phyloP scores from a whole-genome alignment of 2,797 vertebrate species.

The Anas georgica region DNA sequence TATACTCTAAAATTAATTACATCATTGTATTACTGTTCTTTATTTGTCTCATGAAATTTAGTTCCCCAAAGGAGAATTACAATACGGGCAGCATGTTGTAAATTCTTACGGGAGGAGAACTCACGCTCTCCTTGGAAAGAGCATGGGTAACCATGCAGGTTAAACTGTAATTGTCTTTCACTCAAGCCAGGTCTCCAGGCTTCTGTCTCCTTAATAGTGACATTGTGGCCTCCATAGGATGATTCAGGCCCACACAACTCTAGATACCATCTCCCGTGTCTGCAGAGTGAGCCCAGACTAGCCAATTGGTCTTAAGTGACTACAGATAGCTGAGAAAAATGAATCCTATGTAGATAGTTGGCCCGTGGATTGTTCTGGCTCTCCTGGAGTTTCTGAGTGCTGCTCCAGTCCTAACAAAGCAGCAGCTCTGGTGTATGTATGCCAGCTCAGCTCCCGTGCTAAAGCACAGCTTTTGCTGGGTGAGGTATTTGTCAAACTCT shows the following conservation, averaged over 20 bases:
- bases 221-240: background rate
- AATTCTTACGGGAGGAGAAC: background rate
- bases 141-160: background rate
- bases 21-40: background rate
- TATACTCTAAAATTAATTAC: background rate
- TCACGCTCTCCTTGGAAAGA: background rate
- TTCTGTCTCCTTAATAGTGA: background rate
- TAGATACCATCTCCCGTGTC: background rate
- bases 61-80: background rate
- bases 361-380: background rate
- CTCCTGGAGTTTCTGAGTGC: background rate
- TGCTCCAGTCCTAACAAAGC: background rate
- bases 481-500: background rate
- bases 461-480: background rate
- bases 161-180: background rate
- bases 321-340: background rate
- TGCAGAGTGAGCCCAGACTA: background rate
- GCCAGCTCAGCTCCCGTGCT: background rate
- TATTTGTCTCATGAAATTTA: background rate
- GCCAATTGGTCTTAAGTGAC: background rate
- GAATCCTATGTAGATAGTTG: background rate
- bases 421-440: background rate
- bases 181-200: background rate
- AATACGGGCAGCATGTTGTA: background rate
- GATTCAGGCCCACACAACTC: background rate